Conservation (phyloP, 2,797 vertebrate genomes). For the Chelon auratus region DNA sequence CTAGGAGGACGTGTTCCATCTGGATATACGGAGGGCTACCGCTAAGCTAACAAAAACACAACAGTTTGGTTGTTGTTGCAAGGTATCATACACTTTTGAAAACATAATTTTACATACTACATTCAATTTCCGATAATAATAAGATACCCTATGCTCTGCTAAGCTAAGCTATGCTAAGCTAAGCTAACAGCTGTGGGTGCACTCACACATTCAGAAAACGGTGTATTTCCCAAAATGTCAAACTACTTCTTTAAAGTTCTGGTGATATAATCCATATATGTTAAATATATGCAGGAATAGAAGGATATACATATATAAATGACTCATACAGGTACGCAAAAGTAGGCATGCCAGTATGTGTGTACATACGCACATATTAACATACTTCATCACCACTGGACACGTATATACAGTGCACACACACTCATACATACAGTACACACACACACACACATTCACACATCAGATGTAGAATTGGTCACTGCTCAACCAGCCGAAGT, state of each 20-base stretch:
- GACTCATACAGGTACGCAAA: constrained; percentile 35
- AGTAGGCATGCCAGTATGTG: constrained; percentile 44
- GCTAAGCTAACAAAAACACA: too few species aligned
- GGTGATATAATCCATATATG: constrained; percentile 51
- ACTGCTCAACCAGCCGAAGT: constrained; percentile 86
- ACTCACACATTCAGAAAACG: background rate
- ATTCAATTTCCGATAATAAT: too few species aligned
- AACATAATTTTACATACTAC: too few species aligned
- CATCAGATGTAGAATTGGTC: constrained; percentile 78
- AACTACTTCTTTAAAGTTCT: constrained; percentile 36
- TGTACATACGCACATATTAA: constrained; percentile 21
- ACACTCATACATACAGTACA: constrained; percentile 21
- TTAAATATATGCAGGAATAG: constrained; percentile 57
- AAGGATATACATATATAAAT: constrained; percentile 50
- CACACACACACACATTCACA: constrained; percentile 41
- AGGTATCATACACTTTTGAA: too few species aligned
- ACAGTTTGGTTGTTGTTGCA: too few species aligned
- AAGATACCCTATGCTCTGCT: background rate
- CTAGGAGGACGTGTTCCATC: too few species aligned
- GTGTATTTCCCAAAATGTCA: constrained; percentile 2
- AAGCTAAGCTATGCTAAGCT: constrained; percentile 16
- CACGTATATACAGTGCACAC: constrained; percentile 20
- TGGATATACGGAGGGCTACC: too few species aligned
- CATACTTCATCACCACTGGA: constrained; percentile 35
- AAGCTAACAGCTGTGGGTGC: background rate